Conservation (phyloP, 92 coral and sea anemone species). For the Parazoanthus atlanticus region DNA sequence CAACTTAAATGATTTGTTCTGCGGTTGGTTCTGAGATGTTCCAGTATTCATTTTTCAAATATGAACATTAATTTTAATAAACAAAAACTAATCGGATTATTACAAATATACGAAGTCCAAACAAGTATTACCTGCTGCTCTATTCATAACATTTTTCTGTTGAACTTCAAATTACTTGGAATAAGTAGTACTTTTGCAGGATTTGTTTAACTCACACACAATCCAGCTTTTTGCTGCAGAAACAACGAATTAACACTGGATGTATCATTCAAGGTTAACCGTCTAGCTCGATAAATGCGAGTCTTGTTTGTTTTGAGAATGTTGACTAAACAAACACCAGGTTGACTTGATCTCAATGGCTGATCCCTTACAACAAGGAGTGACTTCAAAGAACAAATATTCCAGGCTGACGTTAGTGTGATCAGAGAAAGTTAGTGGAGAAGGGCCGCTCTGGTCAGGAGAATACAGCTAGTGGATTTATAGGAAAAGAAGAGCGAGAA, state of each 20-base stretch:
- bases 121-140: constrained; percentile 13
- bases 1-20: background rate
- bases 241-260: background rate
- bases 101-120: constrained; percentile 12
- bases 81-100: constrained; percentile 3
- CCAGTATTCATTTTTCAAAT: background rate
- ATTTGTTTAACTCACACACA: background rate
- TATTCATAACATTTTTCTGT: background rate
- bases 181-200: background rate
- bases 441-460: constrained; percentile 14
- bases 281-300: background rate
- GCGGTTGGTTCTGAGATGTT: background rate
- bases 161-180: background rate
- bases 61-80: constrained; percentile 32
- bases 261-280: too few relatives aligned
- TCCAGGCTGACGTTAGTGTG: constrained; percentile 34
- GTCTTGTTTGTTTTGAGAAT: constrained; percentile 5
- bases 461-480: constrained; percentile 12
- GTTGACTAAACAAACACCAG: constrained; percentile 23
- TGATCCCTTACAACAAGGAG: constrained; percentile 21
- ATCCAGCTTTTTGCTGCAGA: background rate
- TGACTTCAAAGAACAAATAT: constrained; percentile 45
- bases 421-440: constrained; percentile 14
- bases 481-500: constrained; percentile 24
- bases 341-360: constrained; percentile 6